phyloP scores from a whole-genome alignment of 2,113 vertebrate genomes.

The Motacilla alba region DNA sequence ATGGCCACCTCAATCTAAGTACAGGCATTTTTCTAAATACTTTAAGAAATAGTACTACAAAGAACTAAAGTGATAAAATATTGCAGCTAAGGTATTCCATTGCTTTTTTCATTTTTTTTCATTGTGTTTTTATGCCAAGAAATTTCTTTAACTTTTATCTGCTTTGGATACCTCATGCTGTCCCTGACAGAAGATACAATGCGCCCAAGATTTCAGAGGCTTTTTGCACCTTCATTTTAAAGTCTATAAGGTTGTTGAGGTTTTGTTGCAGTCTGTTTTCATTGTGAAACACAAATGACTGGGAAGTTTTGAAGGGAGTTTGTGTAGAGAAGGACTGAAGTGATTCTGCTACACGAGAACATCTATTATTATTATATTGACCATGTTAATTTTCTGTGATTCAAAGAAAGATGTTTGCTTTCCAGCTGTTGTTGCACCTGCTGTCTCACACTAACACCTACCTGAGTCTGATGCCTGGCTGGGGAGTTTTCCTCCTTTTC shows the following conservation, averaged over 20 bases:
- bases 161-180: not conserved
- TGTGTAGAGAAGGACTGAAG: not conserved
- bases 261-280: not conserved
- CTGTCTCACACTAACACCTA: not conserved
- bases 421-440: not conserved
- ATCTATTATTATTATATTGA: too few species aligned
- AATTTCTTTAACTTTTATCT: not conserved
- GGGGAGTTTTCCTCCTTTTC: not conserved
- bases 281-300: not conserved
- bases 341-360: not conserved
- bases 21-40: not conserved
- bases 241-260: not conserved
- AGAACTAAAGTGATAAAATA: not conserved
- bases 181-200: not conserved
- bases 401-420: not conserved
- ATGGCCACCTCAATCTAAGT: not conserved
- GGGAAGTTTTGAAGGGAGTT: not conserved
- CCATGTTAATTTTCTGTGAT: not conserved
- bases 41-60: not conserved
- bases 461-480: not conserved
- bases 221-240: not conserved
- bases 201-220: not conserved
- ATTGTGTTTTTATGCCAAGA: not conserved
- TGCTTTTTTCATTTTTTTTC: not conserved
- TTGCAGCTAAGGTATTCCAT: not conserved